Evolutionary conservation across 2,113 vertebrate species (phyloP).

Genomic region (Myotis yumanensis): DNA sequence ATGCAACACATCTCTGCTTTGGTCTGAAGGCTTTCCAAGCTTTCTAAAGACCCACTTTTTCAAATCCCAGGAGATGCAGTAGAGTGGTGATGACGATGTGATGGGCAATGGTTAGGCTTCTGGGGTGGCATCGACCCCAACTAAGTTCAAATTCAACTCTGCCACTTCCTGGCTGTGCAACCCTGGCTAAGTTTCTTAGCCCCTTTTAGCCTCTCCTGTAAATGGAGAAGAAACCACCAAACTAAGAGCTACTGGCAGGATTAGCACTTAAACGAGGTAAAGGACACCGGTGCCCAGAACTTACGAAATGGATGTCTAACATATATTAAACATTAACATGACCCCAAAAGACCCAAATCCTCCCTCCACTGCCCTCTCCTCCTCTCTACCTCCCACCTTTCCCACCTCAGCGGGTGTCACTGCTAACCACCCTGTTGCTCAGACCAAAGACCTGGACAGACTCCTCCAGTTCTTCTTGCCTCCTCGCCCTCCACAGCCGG

Average conservation of each 20-base stretch:
- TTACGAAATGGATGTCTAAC: background rate
- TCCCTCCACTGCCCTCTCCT: background rate
- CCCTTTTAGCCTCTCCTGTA: background rate
- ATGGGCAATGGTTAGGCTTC: background rate
- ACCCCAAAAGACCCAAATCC: background rate
- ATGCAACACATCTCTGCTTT: background rate
- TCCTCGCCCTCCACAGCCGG: background rate
- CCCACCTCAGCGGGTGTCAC: background rate
- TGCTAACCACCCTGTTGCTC: background rate
- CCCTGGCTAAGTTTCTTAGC: background rate
- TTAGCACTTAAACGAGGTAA: background rate
- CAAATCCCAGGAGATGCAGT: background rate
- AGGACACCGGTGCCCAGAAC: background rate
- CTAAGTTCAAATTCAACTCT: background rate
- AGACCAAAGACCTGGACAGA: background rate
- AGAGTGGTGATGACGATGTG: background rate
- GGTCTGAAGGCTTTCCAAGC: background rate
- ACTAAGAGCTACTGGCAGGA: background rate
- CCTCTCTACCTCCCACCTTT: background rate
- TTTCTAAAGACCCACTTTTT: background rate
- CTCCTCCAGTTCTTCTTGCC: background rate
- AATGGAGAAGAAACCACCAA: background rate
- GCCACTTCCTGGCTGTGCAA: background rate
- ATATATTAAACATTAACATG: background rate
- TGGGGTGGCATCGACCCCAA: background rate